Evolutionary conservation across 1,140 invertebrate species (phyloP).

Genomic region (Macrobrachium rosenbergii): DNA sequence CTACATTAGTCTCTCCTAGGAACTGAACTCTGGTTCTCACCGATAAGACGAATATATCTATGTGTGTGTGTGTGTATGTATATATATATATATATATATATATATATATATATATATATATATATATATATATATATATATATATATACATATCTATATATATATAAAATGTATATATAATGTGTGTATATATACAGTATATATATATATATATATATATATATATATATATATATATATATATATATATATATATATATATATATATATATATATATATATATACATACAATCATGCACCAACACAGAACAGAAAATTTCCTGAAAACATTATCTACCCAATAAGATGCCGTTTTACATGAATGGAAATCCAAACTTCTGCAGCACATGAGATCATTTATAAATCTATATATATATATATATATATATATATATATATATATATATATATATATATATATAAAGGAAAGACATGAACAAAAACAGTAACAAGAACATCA

Average conservation of each 20-base stretch:
- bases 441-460: conserved; percentile 11
- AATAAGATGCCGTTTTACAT: too few species aligned
- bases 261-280: conserved; percentile 11
- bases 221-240: conserved; percentile 14
- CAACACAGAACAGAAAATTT: background rate
- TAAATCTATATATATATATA: conserved; percentile 40
- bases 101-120: conserved; percentile 3
- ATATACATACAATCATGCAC: conserved; percentile 5
- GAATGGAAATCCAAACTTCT: background rate
- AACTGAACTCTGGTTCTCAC: background rate
- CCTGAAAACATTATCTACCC: too few species aligned
- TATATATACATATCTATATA: conserved; percentile 10
- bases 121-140: conserved; percentile 21
- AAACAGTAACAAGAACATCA: too few species aligned
- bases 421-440: conserved; percentile 43
- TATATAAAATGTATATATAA: too few species aligned
- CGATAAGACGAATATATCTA: background rate
- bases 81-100: too few species aligned
- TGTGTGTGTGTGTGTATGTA: too few species aligned
- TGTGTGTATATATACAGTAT: background rate
- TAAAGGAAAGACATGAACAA: background rate
- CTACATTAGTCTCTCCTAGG: too few species aligned
- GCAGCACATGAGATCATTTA: background rate
- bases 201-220: conserved; percentile 22
- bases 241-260: conserved; percentile 14